These are phyloP conservation scores for Paradisaea rubra DNA, from an alignment of 2,113 vertebrate genomes.

Conservation along the genomic window DNA sequence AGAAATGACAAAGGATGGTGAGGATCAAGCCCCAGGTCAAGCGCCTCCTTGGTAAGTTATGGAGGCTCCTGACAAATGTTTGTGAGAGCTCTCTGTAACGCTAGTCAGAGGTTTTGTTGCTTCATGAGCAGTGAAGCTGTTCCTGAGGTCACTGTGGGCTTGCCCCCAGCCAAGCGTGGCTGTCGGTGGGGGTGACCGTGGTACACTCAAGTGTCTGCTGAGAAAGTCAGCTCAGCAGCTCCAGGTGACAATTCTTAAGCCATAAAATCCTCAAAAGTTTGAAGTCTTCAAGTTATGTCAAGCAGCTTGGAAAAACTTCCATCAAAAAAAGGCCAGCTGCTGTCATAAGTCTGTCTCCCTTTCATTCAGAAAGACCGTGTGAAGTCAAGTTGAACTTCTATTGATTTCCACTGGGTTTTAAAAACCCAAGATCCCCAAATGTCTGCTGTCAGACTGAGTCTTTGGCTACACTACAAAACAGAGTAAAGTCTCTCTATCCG, in stretches of 20 bases:
- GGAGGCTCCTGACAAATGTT: background rate
- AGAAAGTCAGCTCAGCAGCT: background rate
- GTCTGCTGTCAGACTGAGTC: background rate
- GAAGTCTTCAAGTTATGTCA: background rate
- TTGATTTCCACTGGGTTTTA: background rate
- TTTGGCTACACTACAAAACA: background rate
- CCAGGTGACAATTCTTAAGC: background rate
- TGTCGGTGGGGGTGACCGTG: accelerated
- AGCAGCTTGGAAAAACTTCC: background rate
- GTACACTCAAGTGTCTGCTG: background rate
- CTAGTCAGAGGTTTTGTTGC: background rate
- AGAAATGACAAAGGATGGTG: background rate
- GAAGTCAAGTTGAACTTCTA: background rate
- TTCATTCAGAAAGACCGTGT: background rate
- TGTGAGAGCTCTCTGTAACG: background rate
- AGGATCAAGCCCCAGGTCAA: background rate
- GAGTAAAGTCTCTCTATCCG: too few relatives aligned
- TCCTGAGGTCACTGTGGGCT: background rate
- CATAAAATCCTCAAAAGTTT: background rate
- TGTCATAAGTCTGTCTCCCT: background rate
- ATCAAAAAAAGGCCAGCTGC: background rate
- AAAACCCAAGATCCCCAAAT: background rate
- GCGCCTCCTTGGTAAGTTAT: accelerated
- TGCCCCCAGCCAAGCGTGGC: background rate
- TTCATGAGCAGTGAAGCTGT: background rate